Conservation (phyloP, 2,888 invertebrate species). For the Heliconius cydno region DNA sequence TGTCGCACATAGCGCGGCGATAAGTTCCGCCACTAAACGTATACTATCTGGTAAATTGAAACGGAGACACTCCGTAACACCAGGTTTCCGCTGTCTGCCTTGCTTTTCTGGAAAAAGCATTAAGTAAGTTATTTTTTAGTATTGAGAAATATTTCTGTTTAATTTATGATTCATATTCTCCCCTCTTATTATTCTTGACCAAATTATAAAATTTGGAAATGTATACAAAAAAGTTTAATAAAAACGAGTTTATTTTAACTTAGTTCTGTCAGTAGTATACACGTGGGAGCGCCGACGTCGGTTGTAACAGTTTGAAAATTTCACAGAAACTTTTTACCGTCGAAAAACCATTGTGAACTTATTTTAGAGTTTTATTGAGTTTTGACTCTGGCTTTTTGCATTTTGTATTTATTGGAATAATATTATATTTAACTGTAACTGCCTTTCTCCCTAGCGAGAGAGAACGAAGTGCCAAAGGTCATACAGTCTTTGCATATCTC, state of each 20-base stretch:
- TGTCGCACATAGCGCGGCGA: not conserved
- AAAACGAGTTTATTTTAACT: slow-evolving; percentile 43
- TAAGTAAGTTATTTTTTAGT: not conserved
- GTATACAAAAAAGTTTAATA: slow-evolving; percentile 36
- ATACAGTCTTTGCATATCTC: not conserved
- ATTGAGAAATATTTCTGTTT: not conserved
- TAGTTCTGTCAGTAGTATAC: slow-evolving; percentile 42
- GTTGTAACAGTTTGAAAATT: slow-evolving; percentile 48
- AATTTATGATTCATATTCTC: not conserved
- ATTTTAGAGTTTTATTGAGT: slow-evolving; percentile 45
- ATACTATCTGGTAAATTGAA: too few species aligned
- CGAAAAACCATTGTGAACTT: slow-evolving; percentile 48
- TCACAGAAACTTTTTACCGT: slow-evolving; percentile 48
- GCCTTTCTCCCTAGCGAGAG: not conserved
- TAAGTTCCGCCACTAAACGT: not conserved
- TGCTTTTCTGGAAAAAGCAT: not conserved
- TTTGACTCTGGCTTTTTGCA: slow-evolving; percentile 36
- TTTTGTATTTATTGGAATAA: slow-evolving; percentile 26
- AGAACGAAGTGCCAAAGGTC: not conserved
- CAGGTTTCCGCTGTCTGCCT: not conserved
- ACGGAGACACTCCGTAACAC: not conserved
- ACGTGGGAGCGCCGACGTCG: slow-evolving; percentile 41
- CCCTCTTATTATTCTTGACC: slow-evolving; percentile 1
- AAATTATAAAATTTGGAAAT: slow-evolving; percentile 38
- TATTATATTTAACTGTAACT: slow-evolving; percentile 1